Base-by-base conservation (phyloP, 2,888 invertebrate genomes). In the Eupithecia vulgata region DNA sequence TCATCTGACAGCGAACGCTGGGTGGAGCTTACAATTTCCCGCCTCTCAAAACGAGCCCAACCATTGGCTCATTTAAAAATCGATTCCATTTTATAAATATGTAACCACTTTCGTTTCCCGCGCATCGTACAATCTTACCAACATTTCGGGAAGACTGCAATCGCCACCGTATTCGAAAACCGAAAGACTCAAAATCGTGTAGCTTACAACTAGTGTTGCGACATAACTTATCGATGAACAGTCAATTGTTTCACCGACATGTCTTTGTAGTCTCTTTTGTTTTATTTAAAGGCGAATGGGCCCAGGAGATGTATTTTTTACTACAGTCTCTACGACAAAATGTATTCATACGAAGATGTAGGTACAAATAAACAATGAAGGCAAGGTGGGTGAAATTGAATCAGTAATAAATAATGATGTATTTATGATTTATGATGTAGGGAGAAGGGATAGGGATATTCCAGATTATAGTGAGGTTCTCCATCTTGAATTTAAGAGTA, bases 81-180 rank as follows among this genome's bases (percentile, higher is more conserved):
- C 94, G 94, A 94, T 94, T 93, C 90, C 93, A 91, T 93, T 94
- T 93, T 92, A 93, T 94, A 94, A 94, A 94, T 94, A 94, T 94
- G 92, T 93, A 93, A 93, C 93, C 92, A 89, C 91, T 93, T 92
- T 89, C 88, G 76, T 85, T 89, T 84, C 81, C 74, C 76, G 76
- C 87, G 81, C 75, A 72, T 76, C 75, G 77, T 79, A 83, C 68
- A 61, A 74, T 77, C 77, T 76, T 77, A 79, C 76, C 68, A 68
- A 45, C 76, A 21, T 71, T 88, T 69, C 62, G 83, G 78, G 75
- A 79, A 80, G 86, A 78, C 77, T 57, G 76, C 72, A 61, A 72
- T 1, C 0, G n/a, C 37, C 64, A 80, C 77, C 80, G 77, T 78
- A 77, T 84, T 83, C 73, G 81, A 87, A 83, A 82, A 84, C 82